Evolutionary conservation across 2,113 vertebrate genomes (phyloP).

Genomic region (Ameiurus melas): DNA sequence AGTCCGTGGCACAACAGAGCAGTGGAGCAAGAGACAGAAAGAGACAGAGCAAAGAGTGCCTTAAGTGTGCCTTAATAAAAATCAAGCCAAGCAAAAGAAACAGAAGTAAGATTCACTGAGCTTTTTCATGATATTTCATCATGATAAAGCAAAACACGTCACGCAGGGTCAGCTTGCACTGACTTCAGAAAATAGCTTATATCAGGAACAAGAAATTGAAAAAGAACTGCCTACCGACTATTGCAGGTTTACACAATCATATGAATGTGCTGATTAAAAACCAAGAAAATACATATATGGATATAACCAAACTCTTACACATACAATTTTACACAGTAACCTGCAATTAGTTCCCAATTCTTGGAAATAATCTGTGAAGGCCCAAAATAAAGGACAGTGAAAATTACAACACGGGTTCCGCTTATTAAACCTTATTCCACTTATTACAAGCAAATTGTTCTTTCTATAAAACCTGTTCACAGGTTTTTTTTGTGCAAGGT

Average conservation of each 20-base stretch:
- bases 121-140: constrained; percentile 28
- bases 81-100: constrained; percentile 47
- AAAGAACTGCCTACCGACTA: neutral
- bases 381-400: neutral
- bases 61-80: constrained; percentile 48
- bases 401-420: neutral
- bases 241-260: neutral
- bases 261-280: neutral
- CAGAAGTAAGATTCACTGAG: constrained; percentile 34
- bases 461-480: neutral
- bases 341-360: neutral
- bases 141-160: constrained; percentile 10
- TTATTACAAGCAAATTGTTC: neutral
- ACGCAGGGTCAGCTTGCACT: constrained; percentile 14
- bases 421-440: neutral
- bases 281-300: neutral
- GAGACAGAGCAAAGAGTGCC: constrained; percentile 43
- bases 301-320: neutral
- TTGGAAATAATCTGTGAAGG: neutral
- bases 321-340: neutral
- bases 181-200: neutral
- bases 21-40: constrained; percentile 43
- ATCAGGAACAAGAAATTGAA: constrained; percentile 1
- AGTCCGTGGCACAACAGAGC: constrained; percentile 58
- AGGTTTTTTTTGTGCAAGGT: neutral